Evolutionary conservation across 1,140 invertebrate genomes (phyloP).

Genomic region (Camponotus pennsylvanicus): DNA sequence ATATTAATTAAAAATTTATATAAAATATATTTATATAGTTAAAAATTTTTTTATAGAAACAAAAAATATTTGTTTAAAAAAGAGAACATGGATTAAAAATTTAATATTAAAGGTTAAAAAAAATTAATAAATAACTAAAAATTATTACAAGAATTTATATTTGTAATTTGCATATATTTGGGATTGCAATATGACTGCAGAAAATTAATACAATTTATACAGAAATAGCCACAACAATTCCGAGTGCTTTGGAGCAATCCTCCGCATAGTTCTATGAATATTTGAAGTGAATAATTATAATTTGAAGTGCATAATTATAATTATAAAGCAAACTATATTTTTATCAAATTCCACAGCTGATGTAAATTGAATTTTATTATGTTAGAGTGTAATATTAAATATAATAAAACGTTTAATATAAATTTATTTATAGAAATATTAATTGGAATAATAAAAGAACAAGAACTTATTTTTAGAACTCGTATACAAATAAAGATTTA

Average conservation of each 20-base stretch:
- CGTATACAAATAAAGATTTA: not conserved
- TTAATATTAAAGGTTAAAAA: not conserved
- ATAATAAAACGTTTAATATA: not conserved
- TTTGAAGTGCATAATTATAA: not conserved
- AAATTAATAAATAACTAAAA: not conserved
- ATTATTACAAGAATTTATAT: not conserved
- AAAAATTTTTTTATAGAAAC: too few relatives aligned
- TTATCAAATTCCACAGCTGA: not conserved
- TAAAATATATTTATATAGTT: too few relatives aligned
- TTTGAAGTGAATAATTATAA: not conserved
- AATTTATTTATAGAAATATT: not conserved
- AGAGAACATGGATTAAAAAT: not conserved
- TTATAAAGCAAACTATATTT: constrained; percentile 1
- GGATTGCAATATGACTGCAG: not conserved
- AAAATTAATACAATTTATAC: constrained; percentile 23
- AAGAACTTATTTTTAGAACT: not conserved
- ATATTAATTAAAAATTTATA: too few relatives aligned
- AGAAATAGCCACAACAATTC: constrained; percentile 24
- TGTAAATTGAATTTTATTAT: not conserved
- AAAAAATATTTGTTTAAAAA: not conserved
- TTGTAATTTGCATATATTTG: not conserved
- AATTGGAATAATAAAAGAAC: not conserved
- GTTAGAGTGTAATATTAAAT: not conserved
- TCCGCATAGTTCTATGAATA: not conserved
- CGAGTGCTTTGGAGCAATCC: not conserved